These are phyloP conservation scores for Drosophila maculinotata DNA, from an alignment of 2,888 invertebrate species.

Conservation along the genomic window DNA sequence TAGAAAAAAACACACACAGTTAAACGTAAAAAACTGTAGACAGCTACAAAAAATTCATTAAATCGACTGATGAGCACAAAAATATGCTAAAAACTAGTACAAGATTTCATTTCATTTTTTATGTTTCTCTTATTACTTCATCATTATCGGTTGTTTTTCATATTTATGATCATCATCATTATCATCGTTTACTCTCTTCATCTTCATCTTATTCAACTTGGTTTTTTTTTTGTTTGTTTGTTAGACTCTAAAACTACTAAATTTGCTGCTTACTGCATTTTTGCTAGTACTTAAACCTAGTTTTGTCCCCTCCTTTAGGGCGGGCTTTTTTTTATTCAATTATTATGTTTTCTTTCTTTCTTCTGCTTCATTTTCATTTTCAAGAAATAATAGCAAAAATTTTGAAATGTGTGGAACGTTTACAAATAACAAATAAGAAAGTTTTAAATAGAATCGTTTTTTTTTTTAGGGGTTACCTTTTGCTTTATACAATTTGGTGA, in stretches of 20 bases:
- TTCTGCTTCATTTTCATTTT: conserved; percentile 14
- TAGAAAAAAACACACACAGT: conserved; percentile 62
- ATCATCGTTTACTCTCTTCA: conserved; percentile 8
- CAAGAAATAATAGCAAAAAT: conserved; percentile 25
- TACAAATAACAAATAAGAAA: conserved; percentile 25
- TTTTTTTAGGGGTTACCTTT: conserved; percentile 2
- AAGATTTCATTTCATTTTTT: conserved; percentile 43
- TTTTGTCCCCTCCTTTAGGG: conserved; percentile 8
- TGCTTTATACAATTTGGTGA: conserved; percentile 29
- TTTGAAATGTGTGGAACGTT: conserved; percentile 36
- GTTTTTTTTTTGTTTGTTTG: conserved; percentile 10
- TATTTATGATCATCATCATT: conserved; percentile 6
- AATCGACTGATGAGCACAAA: conserved; percentile 78
- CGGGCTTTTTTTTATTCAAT: conserved; percentile 17
- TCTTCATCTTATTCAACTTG: conserved; percentile 5
- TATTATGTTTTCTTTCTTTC: conserved; percentile 21
- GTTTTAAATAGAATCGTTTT: conserved; percentile 15
- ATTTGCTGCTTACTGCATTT: conserved; percentile 47
- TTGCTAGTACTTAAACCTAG: conserved; percentile 52
- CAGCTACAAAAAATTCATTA: conserved; percentile 76
- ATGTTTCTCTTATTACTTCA: conserved; percentile 15
- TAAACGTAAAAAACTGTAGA: conserved; percentile 75
- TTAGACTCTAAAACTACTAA: conserved; percentile 48
- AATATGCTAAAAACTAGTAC: conserved; percentile 77
- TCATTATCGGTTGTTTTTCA: conserved; percentile 6